A percentile compares a stretch with the other conserved stretches of the same genome.
Evolutionary conservation across 2,888 invertebrate genomes (phyloP).

Genomic region (Drosophila nr. fundita): DNA sequence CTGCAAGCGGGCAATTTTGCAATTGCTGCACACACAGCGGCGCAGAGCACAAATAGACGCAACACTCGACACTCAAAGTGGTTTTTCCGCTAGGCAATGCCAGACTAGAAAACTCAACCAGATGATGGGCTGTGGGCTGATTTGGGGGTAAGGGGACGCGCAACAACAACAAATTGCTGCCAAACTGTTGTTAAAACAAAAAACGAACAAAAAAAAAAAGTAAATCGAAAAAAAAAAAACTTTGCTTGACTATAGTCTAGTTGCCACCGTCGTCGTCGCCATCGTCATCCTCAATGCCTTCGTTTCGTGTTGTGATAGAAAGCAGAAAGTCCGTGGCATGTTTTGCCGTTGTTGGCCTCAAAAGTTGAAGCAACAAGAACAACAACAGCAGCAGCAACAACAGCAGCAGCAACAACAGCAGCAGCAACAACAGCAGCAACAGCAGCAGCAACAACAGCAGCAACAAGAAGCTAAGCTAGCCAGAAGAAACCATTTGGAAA

Average conservation of each 20-base stretch:
- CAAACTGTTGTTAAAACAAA: conserved; percentile 52
- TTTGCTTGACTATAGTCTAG: conserved; percentile 51
- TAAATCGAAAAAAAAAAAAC: conserved; percentile 23
- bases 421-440: conserved; percentile 28
- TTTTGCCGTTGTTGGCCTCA: conserved; percentile 57
- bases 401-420: conserved; percentile 7
- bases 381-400: conserved; percentile 14
- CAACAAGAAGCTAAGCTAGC: conserved; percentile 12
- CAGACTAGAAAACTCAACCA: conserved; percentile 10
- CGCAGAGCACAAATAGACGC: conserved; percentile 42
- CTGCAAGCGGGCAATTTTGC: conserved; percentile 43
- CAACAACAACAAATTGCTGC: conserved; percentile 34
- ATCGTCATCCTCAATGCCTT: conserved; percentile 41
- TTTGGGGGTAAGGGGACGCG: not conserved
- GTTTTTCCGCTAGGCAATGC: conserved; percentile 50
- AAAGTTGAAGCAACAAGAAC: conserved; percentile 44
- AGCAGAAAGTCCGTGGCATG: conserved; percentile 66
- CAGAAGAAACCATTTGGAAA: conserved; percentile 61
- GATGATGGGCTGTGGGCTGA: not conserved
- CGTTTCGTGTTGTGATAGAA: conserved; percentile 52
- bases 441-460: conserved; percentile 18
- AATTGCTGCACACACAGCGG: conserved; percentile 36
- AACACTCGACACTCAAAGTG: conserved; percentile 49
- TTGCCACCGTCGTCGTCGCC: conserved; percentile 37
- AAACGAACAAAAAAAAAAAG: conserved; percentile 18